Conservation (phyloP, 2,888 invertebrate genomes). For the Apamea crenata region DNA sequence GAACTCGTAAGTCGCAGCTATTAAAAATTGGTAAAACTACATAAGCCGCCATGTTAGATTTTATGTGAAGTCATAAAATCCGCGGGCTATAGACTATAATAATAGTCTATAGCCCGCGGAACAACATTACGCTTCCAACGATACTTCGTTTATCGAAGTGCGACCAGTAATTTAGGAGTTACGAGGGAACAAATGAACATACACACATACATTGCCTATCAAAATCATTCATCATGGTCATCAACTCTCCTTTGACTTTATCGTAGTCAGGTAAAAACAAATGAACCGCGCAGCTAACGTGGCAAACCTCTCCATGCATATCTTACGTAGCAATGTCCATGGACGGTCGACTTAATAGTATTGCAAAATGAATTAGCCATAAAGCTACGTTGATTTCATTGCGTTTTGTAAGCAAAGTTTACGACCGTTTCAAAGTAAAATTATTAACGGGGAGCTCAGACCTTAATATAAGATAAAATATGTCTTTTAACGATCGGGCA, state of each 20-base stretch:
- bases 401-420: conserved; percentile 34
- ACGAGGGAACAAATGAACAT: not conserved
- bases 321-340: not conserved
- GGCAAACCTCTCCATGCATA: not conserved
- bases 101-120: not conserved
- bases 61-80: not conserved
- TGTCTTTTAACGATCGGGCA: conserved; percentile 23
- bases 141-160: not conserved
- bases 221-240: not conserved
- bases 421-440: conserved; percentile 31
- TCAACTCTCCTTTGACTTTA: not conserved
- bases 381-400: conserved; percentile 42
- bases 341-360: conserved; percentile 9
- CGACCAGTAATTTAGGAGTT: not conserved
- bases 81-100: too few species aligned
- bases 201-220: not conserved
- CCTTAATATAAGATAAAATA: conserved; percentile 34
- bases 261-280: not conserved
- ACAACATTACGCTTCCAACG: not conserved
- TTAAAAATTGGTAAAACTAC: not conserved
- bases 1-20: too few species aligned
- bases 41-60: not conserved
- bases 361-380: conserved; percentile 27
- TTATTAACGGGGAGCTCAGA: conserved; percentile 16
- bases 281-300: not conserved